Evolutionary conservation across 1,140 invertebrate genomes (phyloP).

Genomic region (Holotrichia oblita): DNA sequence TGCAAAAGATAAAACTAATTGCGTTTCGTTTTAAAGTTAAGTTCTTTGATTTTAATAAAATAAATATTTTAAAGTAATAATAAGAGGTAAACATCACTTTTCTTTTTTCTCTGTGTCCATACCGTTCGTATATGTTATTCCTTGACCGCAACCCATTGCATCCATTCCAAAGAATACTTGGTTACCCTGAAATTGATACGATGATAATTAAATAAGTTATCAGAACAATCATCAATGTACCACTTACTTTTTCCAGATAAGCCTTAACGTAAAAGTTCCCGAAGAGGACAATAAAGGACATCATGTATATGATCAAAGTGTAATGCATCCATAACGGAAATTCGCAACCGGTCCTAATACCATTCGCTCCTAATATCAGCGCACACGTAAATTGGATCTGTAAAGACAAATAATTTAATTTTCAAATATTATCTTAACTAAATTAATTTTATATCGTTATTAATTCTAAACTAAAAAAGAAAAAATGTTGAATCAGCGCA

Average conservation of each 20-base stretch:
- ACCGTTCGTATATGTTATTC: slow-evolving; percentile 49
- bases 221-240: not conserved
- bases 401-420: slow-evolving; percentile 44
- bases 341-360: slow-evolving; percentile 83
- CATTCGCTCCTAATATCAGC: slow-evolving; percentile 83
- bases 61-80: slow-evolving; percentile 1
- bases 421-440: no score
- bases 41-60: not conserved
- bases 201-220: not conserved
- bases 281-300: slow-evolving; percentile 90
- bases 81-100: not conserved
- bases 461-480: no score
- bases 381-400: slow-evolving; percentile 89
- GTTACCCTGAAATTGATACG: slow-evolving; percentile 50
- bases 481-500: no score
- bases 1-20: no score
- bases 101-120: not conserved
- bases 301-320: slow-evolving; percentile 89
- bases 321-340: slow-evolving; percentile 96
- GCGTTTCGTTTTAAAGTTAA: no score
- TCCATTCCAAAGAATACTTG: slow-evolving; percentile 58
- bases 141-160: slow-evolving; percentile 57
- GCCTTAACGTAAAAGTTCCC: slow-evolving; percentile 91
- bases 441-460: not conserved
- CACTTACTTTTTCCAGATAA: slow-evolving; percentile 76